Percentiles rank a stretch among this genome's conserved stretches.
These are phyloP conservation scores for Vanessa atalanta DNA, from an alignment of 1,140 invertebrate genomes.

Conservation along the genomic window DNA sequence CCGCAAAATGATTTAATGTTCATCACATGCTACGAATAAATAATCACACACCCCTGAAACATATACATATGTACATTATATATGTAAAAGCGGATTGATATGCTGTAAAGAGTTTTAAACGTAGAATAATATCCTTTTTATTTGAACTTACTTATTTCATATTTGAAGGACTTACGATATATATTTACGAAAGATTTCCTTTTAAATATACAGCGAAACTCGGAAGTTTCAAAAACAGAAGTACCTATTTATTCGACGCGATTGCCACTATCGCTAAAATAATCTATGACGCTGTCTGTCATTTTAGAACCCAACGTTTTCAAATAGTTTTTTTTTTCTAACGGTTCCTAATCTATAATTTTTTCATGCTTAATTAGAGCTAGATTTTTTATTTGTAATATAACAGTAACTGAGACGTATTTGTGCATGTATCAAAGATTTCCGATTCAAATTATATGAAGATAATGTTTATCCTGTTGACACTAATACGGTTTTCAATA, in stretches of 20 bases:
- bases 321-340: conserved; percentile 18
- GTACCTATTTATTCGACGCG: conserved; percentile 45
- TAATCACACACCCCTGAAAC: too few relatives aligned
- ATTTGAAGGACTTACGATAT: neutral
- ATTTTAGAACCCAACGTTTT: conserved; percentile 21
- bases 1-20: too few relatives aligned
- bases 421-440: too few relatives aligned
- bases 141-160: too few relatives aligned
- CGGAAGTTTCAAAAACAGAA: conserved; percentile 36
- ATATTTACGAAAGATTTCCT: neutral
- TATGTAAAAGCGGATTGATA: too few relatives aligned
- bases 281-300: conserved; percentile 33
- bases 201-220: neutral
- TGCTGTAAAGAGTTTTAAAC: too few relatives aligned
- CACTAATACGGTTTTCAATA: too few relatives aligned
- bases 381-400: neutral
- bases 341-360: conserved; percentile 38
- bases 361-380: conserved; percentile 20
- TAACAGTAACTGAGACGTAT: neutral
- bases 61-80: too few relatives aligned
- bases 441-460: too few relatives aligned
- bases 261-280: conserved; percentile 47
- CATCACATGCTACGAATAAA: too few relatives aligned
- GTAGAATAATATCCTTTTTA: too few relatives aligned
- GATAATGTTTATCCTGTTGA: too few relatives aligned